Evolutionary conservation across 30 jellyfish, hydroid and myxozoan species (phyloP).

Genomic region (Hydra vulgaris): DNA sequence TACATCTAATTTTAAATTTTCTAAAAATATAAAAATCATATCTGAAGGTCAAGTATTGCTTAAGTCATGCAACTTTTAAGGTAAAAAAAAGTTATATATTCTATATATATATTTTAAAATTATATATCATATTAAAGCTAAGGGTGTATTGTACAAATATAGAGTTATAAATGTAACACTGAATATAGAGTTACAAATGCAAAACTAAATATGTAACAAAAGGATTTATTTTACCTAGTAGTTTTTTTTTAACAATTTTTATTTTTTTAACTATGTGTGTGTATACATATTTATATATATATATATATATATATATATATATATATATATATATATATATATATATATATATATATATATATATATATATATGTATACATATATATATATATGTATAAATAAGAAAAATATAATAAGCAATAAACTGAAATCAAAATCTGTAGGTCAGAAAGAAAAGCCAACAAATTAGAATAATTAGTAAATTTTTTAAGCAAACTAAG

Average conservation of each 20-base stretch:
- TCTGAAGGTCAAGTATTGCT: neutral
- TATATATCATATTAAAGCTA: neutral
- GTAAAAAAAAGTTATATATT: too few relatives aligned
- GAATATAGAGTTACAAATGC: neutral
- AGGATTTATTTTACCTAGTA: neutral
- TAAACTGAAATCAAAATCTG: neutral
- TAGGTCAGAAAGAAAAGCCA: neutral
- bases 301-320: too few relatives aligned
- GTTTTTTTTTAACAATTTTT: neutral
- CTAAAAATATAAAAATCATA: neutral
- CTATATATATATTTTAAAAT: too few relatives aligned
- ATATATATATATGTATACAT: too few relatives aligned
- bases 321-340: too few relatives aligned
- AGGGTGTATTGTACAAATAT: neutral
- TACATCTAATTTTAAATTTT: neutral
- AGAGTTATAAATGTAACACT: neutral
- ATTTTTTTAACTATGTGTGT: too few relatives aligned
- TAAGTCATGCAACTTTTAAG: neutral
- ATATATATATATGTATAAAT: neutral
- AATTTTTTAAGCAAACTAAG: neutral
- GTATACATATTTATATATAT: too few relatives aligned
- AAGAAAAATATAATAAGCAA: neutral
- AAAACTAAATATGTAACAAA: neutral
- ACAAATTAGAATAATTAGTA: neutral
- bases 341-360: too few relatives aligned